phyloP scores from a whole-genome alignment of 2,888 invertebrate species.

The Melieria omissa region DNA sequence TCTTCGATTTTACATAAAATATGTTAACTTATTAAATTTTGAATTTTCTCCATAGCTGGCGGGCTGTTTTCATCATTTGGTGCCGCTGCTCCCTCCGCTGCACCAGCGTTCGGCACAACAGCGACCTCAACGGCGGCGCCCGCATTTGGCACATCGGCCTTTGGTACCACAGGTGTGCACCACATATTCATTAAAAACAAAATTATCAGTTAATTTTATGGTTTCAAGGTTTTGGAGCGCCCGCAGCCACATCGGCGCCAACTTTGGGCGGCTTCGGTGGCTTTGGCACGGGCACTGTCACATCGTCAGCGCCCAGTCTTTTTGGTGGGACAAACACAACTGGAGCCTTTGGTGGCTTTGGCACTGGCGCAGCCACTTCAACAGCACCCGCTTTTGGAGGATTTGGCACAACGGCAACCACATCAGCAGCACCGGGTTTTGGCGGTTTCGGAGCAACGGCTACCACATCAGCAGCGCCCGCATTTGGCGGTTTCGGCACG shows the following conservation, averaged over 20 bases:
- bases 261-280: conserved; percentile 59
- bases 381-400: conserved; percentile 66
- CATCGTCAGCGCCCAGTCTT: conserved; percentile 53
- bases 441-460: conserved; percentile 65
- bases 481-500: conserved; percentile 67
- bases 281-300: conserved; percentile 47
- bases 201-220: not conserved
- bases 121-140: conserved; percentile 41
- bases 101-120: conserved; percentile 46
- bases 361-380: conserved; percentile 63
- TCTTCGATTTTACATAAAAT: too few species aligned
- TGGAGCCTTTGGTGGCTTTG: conserved; percentile 64
- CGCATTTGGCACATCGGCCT: conserved; percentile 47
- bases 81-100: conserved; percentile 40
- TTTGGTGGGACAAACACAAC: conserved; percentile 48
- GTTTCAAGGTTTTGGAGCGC: conserved; percentile 30
- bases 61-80: conserved; percentile 56
- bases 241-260: conserved; percentile 44
- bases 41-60: conserved; percentile 49
- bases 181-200: not conserved
- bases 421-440: conserved; percentile 53
- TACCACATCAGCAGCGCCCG: conserved; percentile 64
- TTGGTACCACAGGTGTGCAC: conserved; percentile 13
- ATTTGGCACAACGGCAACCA: conserved; percentile 62
- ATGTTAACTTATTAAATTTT: not conserved